Percentiles rank a stretch among this genome's conserved stretches.
These are phyloP conservation scores for Tragelaphus strepsiceros DNA, from an alignment of 2,113 vertebrate genomes.

Conservation along the genomic window DNA sequence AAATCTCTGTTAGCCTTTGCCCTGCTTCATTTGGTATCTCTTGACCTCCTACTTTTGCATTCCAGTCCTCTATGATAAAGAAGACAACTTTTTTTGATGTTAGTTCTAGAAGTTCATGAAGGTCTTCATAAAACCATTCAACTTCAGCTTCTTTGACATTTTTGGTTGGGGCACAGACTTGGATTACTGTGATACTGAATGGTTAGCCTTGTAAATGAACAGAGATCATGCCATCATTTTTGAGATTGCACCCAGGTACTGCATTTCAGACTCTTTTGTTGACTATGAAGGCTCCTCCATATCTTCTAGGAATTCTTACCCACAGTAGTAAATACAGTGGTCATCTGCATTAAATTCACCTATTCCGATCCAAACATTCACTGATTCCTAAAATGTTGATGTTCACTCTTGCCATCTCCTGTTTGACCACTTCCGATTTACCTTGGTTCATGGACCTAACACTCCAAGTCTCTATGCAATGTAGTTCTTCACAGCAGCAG, in stretches of 20 bases:
- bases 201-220: neutral
- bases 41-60: no score
- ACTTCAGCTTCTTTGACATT: neutral
- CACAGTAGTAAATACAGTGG: neutral
- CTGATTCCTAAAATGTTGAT: neutral
- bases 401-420: neutral
- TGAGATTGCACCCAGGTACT: neutral
- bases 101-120: neutral
- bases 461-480: neutral
- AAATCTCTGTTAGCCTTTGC: no score
- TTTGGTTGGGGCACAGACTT: neutral
- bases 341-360: neutral
- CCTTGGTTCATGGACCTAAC: neutral
- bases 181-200: neutral
- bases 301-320: neutral
- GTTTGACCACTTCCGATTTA: neutral
- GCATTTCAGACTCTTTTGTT: neutral
- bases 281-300: neutral
- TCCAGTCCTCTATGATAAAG: no score
- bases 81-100: no score
- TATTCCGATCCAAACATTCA: neutral
- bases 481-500: neutral
- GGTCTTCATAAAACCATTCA: neutral
- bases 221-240: neutral
- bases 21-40: no score